Evolutionary conservation across 2,113 vertebrate genomes (phyloP), one percentile per base, ranked within the genome.

Genomic region (Mirza zaza): DNA sequence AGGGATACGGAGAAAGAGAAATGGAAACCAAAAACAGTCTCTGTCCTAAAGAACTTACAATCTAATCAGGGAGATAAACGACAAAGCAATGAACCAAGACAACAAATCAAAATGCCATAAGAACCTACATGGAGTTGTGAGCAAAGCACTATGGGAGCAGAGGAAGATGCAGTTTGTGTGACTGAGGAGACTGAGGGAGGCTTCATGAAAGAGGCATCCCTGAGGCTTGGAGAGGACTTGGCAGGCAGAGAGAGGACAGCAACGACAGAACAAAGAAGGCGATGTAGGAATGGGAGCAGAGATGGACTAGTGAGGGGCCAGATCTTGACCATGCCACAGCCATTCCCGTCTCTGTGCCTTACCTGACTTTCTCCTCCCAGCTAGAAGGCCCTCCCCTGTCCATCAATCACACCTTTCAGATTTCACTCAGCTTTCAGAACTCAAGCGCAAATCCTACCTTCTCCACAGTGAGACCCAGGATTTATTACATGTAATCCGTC

Each of bases 381-480:
- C 42, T 39, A 36, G 15, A 84, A 87, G 48, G 29, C 27, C 61
- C 23, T 48, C n/a, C n/a, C 25, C 63, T 23, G n/a, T 3, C 20
- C 25, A 55, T 34, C 29, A 21, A 5, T 21, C 34, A 27, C 18
- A 14, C 11, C 52, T 79, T 55, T 52, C 84, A 67, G 25, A 76
- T 34, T 6, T 50, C 42, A 77, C 17, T 77, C 52, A 45, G 75
- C 48, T 81, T 93, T 63, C 8, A 61, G 50, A 94, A 52, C 7
- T 67, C 36, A 75, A 76, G 48, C 55, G 57, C 75, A 76, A 90
- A 48, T 87, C 8, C 73, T n/a, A 50, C 18, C 29, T 94, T 42
- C 34, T 85, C 50, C 71, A 75, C 0, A 36, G 32, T 6, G 52
- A 67, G 34, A 77, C 0, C n/a, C 14, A 90, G 42, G 67, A 88